Evolutionary conservation across 2,888 invertebrate genomes (phyloP).

Genomic region (Bibio marci): DNA sequence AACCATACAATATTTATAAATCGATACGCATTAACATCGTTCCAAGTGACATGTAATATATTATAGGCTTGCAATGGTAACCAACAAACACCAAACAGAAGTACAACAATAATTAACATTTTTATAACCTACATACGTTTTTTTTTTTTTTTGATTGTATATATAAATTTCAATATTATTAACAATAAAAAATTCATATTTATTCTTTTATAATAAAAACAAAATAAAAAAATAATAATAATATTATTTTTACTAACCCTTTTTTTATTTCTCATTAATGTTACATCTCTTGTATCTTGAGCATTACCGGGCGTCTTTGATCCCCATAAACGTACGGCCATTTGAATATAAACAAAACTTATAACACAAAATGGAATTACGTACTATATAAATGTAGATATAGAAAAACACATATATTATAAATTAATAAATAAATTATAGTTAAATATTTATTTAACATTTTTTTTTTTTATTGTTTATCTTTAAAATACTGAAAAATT

Average conservation of each 20-base stretch:
- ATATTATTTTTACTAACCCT: constrained; percentile 57
- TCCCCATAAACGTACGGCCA: constrained; percentile 66
- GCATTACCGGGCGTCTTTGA: constrained; percentile 64
- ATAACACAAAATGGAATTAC: constrained; percentile 67
- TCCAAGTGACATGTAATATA: constrained; percentile 50
- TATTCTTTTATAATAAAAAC: not conserved
- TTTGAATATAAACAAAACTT: constrained; percentile 61
- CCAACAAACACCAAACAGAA: constrained; percentile 70
- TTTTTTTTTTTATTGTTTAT: too few species aligned
- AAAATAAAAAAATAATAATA: not conserved
- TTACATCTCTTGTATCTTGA: constrained; percentile 59
- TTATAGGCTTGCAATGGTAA: constrained; percentile 62
- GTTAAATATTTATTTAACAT: too few species aligned
- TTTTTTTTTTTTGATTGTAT: too few species aligned
- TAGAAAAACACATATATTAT: not conserved
- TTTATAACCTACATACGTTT: constrained; percentile 63
- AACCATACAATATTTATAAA: constrained; percentile 78
- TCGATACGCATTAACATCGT: constrained; percentile 52
- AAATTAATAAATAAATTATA: not conserved
- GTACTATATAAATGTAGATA: constrained; percentile 33
- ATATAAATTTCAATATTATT: too few species aligned
- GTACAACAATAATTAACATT: constrained; percentile 73
- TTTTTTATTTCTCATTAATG: constrained; percentile 63
- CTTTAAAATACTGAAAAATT: too few species aligned
- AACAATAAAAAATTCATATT: too few species aligned